Evolutionary conservation across 2,888 invertebrate species (phyloP), one percentile per base, ranked within the genome.

Genomic region (Agrypnus murinus): DNA sequence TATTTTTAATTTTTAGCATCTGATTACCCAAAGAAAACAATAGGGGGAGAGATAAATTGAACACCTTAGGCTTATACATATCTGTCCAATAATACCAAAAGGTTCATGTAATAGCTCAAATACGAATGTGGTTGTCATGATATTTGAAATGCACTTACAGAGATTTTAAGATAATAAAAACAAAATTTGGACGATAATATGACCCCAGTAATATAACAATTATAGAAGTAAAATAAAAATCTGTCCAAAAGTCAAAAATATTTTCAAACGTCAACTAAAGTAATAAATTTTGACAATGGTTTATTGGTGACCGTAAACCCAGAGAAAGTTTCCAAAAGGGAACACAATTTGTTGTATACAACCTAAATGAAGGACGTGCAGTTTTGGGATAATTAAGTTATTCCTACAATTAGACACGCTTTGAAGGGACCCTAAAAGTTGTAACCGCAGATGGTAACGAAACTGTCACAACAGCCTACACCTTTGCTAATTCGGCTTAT

Each of bases 311-410:
- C 15, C 31, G 32, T 53, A 53, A 53, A 53, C 53, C 14, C 10
- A 53, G 34, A 34, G 53, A 53, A 53, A 53, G 53, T 53, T 14
- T 15, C n/a, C n/a, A 7, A 53, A 53, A 53, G 32, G 53, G 14
- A 31, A 8, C 12, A 50, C 31, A 32, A 6, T 32, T 32, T 25
- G 25, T 25, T 25, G 25, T 8, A 7, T 50, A 50, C 1, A 25
- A 25, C 25, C 5, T 9, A 45, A 25, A 2, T 5, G 31, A 50
- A 25, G n/a, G 50, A 32, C 50, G 25, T 34, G 53, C 53, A 53
- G 53, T 53, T 53, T 53, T 34, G 32, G 53, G 10, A 53, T 53
- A 53, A 32, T 53, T 53, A 53, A 53, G 53, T 34, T 34, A 53
- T 53, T 53, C 32, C 32, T 32, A 3, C 32, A 32, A 53, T 53